Evolutionary conservation across 2,888 invertebrate genomes (phyloP), one percentile per base, ranked within the genome.

Genomic region (Cataglyphis cursor): DNA sequence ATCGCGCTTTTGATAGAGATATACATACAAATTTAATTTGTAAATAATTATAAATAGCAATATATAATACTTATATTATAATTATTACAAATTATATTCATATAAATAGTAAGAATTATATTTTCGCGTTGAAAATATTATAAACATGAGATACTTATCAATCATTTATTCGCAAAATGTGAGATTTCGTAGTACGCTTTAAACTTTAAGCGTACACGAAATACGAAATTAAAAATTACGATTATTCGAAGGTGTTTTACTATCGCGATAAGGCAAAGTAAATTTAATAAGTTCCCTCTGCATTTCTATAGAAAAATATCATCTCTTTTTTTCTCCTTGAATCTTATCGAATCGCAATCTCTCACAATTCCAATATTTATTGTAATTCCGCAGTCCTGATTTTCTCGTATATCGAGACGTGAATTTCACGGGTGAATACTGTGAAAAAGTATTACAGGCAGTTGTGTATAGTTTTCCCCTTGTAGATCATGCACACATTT

Each of bases 361-460:
- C 6, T 48, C 18, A 10, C 24, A 61, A 21, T 44, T 44, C 44
- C 18, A 28, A 41, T 48, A 57, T 10, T 61, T 24, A 59, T 59
- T 59, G 15, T n/a, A n/a, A 51, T 24, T 59, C 24, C 21, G 6
- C 24, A 59, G 8, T 59, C 8, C 10, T 72, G 38, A 72, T 51
- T 75, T 12, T 76, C 35, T 66, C 24, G 21, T 21, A n/a, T 10
- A 54, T 15, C n/a, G 24, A 28, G 41, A 59, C 28, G 41, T 51
- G 65, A 54, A 24, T 57, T 57, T 78, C 38, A 51, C 48, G 62
- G 62, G 51, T 74, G 81, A 78, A 65, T 84, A 74, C 88, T 93
- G 93, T 93, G 93, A 92, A 93, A 93, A 93, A 93, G 93, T 92
- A 91, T 93, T 93, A 91, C 92, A 91, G 84, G 83, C 75, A 86